Evolutionary conservation across 2,113 vertebrate species (phyloP), one percentile per base, ranked within the genome.

Genomic region (Silurus glanis): DNA sequence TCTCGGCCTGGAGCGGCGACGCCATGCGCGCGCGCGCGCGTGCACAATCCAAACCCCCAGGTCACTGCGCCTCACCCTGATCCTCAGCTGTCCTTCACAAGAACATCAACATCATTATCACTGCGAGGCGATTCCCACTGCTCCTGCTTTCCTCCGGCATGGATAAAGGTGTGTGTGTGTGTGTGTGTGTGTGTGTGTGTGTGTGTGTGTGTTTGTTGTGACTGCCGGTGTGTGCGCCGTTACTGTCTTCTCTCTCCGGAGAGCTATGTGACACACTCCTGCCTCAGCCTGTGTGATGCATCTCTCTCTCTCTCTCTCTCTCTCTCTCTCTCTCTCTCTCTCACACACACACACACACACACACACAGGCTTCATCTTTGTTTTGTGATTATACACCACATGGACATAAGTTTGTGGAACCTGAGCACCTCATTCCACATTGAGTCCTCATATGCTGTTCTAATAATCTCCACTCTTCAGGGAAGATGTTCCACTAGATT

Each of bases 1-100:
- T 96, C 93, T 98, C 97, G 71, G 96, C 88, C 19, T 92, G 92
- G 90, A 89, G 79, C 21, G 86, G 89, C 87, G 93, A 87, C 90
- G 94, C 92, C 94, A 95, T 95, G 55, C 76, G 75, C 4, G 87
- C 55, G 62, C 37, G 37, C 37, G 37, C 37, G 37, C 37, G 37
- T 37, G 37, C 37, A 37, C 37, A 37, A 37, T 37, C 37, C 37
- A 37, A 37, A 37, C 37, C 37, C 37, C 37, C 37, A 25, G 61
- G 87, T 86, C 88, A 82, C 76, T 84, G 89, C 28, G 13, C 89
- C 89, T 12, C 37, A 37, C 79, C 23, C 17, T 6, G 37, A 5
- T 45, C 1, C n/a, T 64, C 58, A 62, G 37, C 45, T 21, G 58
- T n/a, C 25, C 55, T 58, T 21, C 17, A 55, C 49, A 14, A 53